Base-by-base conservation (phyloP, 1,140 invertebrate genomes). In the Aradophagus sp. region DNA sequence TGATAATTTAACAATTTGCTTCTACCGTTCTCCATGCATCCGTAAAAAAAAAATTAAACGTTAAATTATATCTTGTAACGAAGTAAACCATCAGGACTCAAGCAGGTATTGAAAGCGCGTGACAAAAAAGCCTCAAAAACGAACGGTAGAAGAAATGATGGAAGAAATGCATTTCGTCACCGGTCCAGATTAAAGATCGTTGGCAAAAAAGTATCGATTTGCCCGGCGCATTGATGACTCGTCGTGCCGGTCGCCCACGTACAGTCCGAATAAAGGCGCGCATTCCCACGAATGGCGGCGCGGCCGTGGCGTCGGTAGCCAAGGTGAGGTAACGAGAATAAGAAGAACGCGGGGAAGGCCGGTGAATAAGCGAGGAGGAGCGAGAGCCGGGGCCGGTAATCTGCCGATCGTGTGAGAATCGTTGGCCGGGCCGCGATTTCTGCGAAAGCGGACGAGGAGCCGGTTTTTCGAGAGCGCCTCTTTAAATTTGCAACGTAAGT, bases 391-490 rank as follows among this genome's bases (percentile, higher is more conserved):
- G 31, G 48, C 45, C 67, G 56, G 67, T 69, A 74, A 72, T 72
- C 73, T 75, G 39, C 55, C 48, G 68, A 72, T 73, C 65, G 48
- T 68, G 71, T 61, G 71, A 73, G 71, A 73, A 73, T 73, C 52
- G 69, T 48, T 62, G 23, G 58, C 35, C 66, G 61, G 48, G 27
- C n/a, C n/a, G 63, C 63, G 48, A 61, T 50, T 73, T 68, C 53
- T 69, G n/a, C 71, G 65, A 66, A 59, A 70, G 41, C 48, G 41
- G 52, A 36, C 56, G 61, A 23, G 61, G 19, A 75, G 73, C 69
- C 73, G 65, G 73, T 68, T 73, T 75, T 73, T 73, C 61, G 50
- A 66, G 59, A 53, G 69, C 59, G 38, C 52, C 48, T 58, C 50
- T 62, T 59, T 66, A 68, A 75, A 75, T 72, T 75, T 66, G 73